Evolutionary conservation across 2,888 invertebrate species (phyloP), one percentile per base, ranked within the genome.

Genomic region (Eristalinus sepulchralis): DNA sequence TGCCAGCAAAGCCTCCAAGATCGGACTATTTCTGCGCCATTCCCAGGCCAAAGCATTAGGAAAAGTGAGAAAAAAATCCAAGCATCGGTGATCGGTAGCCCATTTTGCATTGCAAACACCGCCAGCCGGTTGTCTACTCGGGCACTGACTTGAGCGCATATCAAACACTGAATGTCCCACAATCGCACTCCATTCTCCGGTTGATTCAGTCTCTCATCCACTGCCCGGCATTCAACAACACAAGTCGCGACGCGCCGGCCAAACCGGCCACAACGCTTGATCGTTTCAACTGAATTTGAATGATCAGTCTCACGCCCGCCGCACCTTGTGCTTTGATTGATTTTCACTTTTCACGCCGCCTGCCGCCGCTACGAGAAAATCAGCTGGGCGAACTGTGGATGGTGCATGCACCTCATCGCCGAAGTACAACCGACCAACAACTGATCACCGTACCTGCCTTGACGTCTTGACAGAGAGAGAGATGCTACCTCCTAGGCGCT

Each of bases 381-480:
- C 39, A 1, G 39, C n/a, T 5, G 39, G 2, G 39, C 4, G n/a
- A 13, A 13, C 39, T 47, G n/a, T 47, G 6, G 39, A 47, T n/a
- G 17, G 39, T n/a, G 39, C 5, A 47, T 47, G 47, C 47, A n/a
- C 17, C 17, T 47, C 47, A 17, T 47, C 47, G 47, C 6, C 47
- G 39, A 39, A n/a, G n/a, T n/a, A n/a, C 39, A 39, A n/a, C 39
- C 39, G 6, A 13, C 39, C 47, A 17, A 47, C 47, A 17, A 47
- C 47, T 47, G 47, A 47, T 47, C 36, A 13, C 13, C 13, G 36
- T 13, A 36, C 13, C 39, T 47, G 39, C 39, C 39, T 17, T 47
- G 47, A 47, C 31, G 1, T 27, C 63, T 71, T 60, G 71, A 17
- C 71, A 47, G 33, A 63, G 71, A 17, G 64, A 47, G 33, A 63